phyloP scores from a whole-genome alignment of 2,888 invertebrate genomes.

The Stenolophus ochropezus region DNA sequence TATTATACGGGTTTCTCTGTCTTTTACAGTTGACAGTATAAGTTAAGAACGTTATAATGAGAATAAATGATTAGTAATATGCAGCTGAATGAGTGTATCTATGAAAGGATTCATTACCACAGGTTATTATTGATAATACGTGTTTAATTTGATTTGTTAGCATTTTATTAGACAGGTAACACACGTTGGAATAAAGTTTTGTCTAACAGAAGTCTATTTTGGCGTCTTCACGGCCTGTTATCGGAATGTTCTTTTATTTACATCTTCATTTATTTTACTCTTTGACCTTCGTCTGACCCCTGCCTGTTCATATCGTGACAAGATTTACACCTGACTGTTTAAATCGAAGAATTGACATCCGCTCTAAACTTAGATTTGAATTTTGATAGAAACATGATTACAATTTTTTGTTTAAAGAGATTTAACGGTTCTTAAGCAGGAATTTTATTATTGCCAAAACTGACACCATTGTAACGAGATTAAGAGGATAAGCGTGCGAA shows the following conservation, averaged over 20 bases:
- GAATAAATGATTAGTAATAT: neutral
- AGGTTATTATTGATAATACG: constrained; percentile 51
- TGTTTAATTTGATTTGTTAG: constrained; percentile 53
- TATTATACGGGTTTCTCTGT: constrained; percentile 18
- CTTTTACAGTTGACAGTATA: neutral
- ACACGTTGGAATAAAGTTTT: constrained; percentile 38
- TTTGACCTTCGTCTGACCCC: constrained; percentile 43
- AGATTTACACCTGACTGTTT: constrained; percentile 39
- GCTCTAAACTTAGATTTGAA: constrained; percentile 13
- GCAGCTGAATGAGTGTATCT: constrained; percentile 3
- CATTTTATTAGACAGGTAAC: constrained; percentile 52
- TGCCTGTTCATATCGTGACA: constrained; percentile 34
- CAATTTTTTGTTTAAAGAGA: constrained; percentile 18
- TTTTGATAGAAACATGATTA: constrained; percentile 44
- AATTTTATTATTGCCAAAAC: constrained; percentile 42
- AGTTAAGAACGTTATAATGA: neutral
- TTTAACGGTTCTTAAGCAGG: constrained; percentile 25
- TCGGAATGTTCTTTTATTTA: constrained; percentile 45
- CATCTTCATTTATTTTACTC: constrained; percentile 54
- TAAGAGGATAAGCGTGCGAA: constrained; percentile 10
- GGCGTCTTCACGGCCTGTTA: constrained; percentile 42
- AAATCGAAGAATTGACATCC: constrained; percentile 39
- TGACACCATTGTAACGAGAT: constrained; percentile 32
- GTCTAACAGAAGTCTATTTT: constrained; percentile 45
- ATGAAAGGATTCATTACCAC: constrained; percentile 52